phyloP scores from a whole-genome alignment of 2,888 invertebrate genomes.

The Limnephilus auricula region DNA sequence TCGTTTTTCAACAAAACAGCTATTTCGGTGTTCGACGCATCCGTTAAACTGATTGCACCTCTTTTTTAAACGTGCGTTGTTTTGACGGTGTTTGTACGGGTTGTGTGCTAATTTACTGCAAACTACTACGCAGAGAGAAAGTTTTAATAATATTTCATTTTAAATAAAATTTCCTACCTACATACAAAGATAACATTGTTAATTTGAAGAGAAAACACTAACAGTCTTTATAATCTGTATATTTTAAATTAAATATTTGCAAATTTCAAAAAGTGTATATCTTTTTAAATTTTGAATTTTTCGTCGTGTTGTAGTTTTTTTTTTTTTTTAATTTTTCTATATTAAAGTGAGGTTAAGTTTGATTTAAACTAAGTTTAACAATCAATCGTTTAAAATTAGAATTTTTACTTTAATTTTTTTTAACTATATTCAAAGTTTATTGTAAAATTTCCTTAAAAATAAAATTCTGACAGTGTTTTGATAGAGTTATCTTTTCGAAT shows the following conservation, averaged over 20 bases:
- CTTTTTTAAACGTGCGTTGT: constrained; percentile 69
- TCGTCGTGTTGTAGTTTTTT: not conserved
- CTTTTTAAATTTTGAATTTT: not conserved
- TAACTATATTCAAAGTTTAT: no score
- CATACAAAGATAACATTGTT: not conserved
- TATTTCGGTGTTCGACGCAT: constrained; percentile 55
- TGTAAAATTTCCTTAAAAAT: no score
- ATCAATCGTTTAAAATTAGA: no score
- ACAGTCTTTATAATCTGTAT: no score
- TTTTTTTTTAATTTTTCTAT: no score
- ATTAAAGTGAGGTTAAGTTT: no score
- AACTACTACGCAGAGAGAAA: not conserved
- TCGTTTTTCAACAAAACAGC: constrained; percentile 78
- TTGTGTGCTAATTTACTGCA: not conserved
- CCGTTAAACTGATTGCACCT: constrained; percentile 38
- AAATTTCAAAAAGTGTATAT: not conserved
- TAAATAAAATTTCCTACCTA: not conserved
- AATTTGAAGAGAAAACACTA: no score
- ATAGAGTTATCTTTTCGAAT: not conserved
- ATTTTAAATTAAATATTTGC: no score
- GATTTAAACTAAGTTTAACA: no score
- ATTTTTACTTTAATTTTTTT: no score
- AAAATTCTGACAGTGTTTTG: not conserved
- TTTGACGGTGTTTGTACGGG: constrained; percentile 67
- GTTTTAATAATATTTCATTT: no score